These are phyloP conservation scores for Urocitellus parryii DNA, from an alignment of 2,113 vertebrate genomes.

Conservation along the genomic window DNA sequence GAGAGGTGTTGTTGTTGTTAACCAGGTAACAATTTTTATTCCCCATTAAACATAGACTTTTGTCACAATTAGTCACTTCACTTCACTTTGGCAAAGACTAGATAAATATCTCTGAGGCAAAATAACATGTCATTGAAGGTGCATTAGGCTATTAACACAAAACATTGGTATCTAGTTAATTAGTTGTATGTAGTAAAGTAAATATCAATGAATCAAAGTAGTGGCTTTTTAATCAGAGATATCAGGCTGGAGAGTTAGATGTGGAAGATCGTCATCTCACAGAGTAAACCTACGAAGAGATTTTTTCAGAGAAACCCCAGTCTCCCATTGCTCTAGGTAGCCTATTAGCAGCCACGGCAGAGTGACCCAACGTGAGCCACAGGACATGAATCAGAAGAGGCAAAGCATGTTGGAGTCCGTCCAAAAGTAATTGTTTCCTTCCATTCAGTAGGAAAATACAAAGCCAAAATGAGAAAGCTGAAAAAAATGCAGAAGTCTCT, in stretches of 20 bases:
- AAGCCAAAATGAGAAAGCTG: not conserved
- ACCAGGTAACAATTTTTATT: not conserved
- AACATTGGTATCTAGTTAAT: not conserved
- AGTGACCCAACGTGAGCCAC: not conserved
- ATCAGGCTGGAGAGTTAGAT: not conserved
- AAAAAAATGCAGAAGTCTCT: not conserved
- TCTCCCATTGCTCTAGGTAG: not conserved
- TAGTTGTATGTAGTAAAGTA: not conserved
- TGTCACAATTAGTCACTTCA: not conserved
- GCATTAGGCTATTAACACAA: not conserved
- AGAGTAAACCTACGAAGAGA: not conserved
- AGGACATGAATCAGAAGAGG: not conserved
- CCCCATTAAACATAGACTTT: not conserved
- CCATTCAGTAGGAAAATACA: not conserved
- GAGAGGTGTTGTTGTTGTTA: not conserved
- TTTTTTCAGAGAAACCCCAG: not conserved
- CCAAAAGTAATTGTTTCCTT: conserved; percentile 3
- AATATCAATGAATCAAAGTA: not conserved
- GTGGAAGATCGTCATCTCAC: not conserved
- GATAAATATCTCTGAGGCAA: not conserved
- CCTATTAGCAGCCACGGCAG: not conserved
- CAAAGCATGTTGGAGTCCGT: not conserved
- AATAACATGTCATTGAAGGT: not conserved
- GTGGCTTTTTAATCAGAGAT: not conserved
- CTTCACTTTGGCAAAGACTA: not conserved